Percentiles rank a stretch among this genome's conserved stretches.
phyloP scores from a whole-genome alignment of 2,113 vertebrate species.

The Python bivittatus region DNA sequence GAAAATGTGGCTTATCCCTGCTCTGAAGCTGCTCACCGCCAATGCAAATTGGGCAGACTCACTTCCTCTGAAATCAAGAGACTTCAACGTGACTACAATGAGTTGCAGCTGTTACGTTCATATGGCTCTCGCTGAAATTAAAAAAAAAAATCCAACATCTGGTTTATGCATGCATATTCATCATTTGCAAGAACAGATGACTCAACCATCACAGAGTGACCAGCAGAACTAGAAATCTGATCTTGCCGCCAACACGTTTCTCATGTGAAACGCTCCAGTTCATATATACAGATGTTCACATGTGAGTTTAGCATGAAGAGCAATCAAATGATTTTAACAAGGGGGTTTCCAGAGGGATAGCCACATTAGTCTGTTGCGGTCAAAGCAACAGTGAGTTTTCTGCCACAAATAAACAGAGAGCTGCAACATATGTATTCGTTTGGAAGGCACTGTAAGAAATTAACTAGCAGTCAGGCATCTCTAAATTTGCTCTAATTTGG shows the following conservation, averaged over 20 bases:
- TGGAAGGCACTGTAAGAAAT: neutral
- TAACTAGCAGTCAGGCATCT: neutral
- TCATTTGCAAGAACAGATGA: neutral
- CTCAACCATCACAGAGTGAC: neutral
- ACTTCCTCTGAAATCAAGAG: neutral
- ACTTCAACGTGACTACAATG: neutral
- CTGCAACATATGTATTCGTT: neutral
- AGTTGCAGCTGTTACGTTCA: neutral
- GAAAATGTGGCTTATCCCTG: neutral
- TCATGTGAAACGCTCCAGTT: neutral
- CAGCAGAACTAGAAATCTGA: neutral
- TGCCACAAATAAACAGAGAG: neutral
- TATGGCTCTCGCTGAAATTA: neutral
- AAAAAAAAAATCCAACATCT: neutral
- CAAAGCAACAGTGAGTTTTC: neutral
- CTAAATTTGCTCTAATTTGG: neutral
- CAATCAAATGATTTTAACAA: neutral
- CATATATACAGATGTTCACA: neutral
- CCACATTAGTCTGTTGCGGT: neutral
- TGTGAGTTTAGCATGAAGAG: neutral
- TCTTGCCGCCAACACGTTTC: neutral
- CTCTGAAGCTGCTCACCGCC: neutral
- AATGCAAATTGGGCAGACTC: neutral
- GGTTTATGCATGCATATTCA: neutral
- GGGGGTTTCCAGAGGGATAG: neutral